Evolutionary conservation across 1,140 invertebrate genomes (phyloP).

Genomic region (Drosophila kurseongensis): DNA sequence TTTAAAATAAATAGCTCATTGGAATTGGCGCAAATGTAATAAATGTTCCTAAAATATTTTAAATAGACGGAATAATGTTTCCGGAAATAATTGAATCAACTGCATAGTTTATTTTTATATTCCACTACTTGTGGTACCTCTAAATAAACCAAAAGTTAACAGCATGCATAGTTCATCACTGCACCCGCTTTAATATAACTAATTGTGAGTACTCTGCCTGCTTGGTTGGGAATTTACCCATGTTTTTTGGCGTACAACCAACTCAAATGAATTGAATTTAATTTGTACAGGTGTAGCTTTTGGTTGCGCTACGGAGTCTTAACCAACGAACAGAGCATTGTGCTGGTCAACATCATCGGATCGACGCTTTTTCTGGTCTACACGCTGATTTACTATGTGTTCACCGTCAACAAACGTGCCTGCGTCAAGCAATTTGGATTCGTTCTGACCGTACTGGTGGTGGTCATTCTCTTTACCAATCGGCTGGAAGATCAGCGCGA

Average conservation of each 20-base stretch:
- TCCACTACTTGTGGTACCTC: no score
- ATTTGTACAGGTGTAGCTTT: conserved; percentile 84
- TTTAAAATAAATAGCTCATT: no score
- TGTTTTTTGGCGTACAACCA: background rate
- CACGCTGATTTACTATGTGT: conserved; percentile 87
- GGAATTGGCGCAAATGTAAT: no score
- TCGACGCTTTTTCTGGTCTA: conserved; percentile 87
- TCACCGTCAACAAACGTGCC: conserved; percentile 84
- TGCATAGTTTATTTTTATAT: no score
- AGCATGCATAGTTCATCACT: conserved; percentile 3
- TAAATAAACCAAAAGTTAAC: background rate
- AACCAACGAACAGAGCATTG: conserved; percentile 87
- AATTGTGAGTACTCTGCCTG: conserved; percentile 18
- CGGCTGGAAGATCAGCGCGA: conserved; percentile 49
- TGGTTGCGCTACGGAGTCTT: conserved; percentile 90
- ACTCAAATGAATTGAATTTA: conserved; percentile 11
- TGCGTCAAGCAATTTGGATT: conserved; percentile 72
- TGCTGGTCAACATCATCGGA: conserved; percentile 89
- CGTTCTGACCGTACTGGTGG: conserved; percentile 60
- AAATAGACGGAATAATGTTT: no score
- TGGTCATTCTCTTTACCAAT: conserved; percentile 67
- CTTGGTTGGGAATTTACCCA: conserved; percentile 22
- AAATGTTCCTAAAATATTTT: no score
- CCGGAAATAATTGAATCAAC: no score
- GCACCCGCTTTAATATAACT: conserved; percentile 2